Evolutionary conservation across 1,140 invertebrate genomes (phyloP).

Genomic region (Linepithema humile): DNA sequence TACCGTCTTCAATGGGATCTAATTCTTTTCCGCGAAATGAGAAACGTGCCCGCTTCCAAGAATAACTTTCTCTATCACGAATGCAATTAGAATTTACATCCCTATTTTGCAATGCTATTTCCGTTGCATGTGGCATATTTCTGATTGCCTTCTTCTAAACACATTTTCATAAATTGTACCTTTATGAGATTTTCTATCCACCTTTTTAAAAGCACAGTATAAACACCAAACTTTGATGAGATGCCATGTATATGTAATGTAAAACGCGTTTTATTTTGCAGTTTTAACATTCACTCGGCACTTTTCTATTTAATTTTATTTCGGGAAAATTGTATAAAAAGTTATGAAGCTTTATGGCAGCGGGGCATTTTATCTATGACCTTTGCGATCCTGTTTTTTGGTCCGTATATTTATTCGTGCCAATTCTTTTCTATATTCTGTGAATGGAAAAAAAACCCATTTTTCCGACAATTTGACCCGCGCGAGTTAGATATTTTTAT

Average conservation of each 20-base stretch:
- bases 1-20: conserved; percentile 44
- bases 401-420: background rate
- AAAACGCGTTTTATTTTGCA: background rate
- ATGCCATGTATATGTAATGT: background rate
- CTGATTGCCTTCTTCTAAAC: background rate
- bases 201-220: background rate
- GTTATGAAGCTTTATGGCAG: conserved; percentile 12
- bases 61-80: background rate
- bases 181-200: background rate
- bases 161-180: background rate
- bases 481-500: conserved; percentile 16
- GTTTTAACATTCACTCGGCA: background rate
- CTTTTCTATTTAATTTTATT: background rate
- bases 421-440: conserved; percentile 2
- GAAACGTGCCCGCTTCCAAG: background rate
- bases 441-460: background rate
- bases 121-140: background rate
- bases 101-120: background rate
- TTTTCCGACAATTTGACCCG: background rate
- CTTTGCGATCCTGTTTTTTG: background rate
- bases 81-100: background rate
- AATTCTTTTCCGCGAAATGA: conserved; percentile 57
- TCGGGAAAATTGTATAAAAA: background rate
- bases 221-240: background rate
- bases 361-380: background rate